Conservation (phyloP, 2,797 vertebrate genomes). For the Micromesistius poutassou region DNA sequence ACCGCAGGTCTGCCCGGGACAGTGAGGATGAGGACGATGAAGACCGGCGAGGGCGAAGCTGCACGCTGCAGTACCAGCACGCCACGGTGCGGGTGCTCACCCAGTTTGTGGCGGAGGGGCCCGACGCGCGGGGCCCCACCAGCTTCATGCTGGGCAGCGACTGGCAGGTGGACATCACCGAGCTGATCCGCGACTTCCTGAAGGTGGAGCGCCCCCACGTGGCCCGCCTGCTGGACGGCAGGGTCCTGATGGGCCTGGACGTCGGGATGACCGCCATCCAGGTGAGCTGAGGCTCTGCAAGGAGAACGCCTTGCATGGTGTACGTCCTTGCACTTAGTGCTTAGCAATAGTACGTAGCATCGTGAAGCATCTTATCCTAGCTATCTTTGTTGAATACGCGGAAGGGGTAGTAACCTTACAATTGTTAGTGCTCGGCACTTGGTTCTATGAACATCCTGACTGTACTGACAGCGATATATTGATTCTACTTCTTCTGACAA, state of each 20-base stretch:
- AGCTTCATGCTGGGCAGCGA: conserved; percentile 82
- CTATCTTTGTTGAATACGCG: no score
- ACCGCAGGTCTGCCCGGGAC: conserved; percentile 77
- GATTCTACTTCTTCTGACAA: no score
- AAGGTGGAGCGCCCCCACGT: conserved; percentile 85
- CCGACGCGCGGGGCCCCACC: conserved; percentile 77
- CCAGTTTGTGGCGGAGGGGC: conserved; percentile 85
- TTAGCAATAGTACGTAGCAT: no score
- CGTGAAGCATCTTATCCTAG: no score
- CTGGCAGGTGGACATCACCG: conserved; percentile 93
- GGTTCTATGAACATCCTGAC: no score
- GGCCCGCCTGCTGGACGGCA: conserved; percentile 80
- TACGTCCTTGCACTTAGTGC: no score
- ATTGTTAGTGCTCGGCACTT: no score
- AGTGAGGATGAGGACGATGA: conserved; percentile 91
- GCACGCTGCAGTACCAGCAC: conserved; percentile 89
- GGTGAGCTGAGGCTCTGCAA: conserved; percentile 61
- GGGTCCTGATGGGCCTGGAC: conserved; percentile 82
- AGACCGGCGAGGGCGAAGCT: conserved; percentile 82
- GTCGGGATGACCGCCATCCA: conserved; percentile 91
- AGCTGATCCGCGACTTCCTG: conserved; percentile 88
- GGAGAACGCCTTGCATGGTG: not conserved
- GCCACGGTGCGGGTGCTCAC: conserved; percentile 88
- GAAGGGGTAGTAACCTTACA: no score
- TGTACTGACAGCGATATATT: no score